phyloP scores from a whole-genome alignment of 1,140 invertebrate genomes.

The Oryctes rhinoceros region DNA sequence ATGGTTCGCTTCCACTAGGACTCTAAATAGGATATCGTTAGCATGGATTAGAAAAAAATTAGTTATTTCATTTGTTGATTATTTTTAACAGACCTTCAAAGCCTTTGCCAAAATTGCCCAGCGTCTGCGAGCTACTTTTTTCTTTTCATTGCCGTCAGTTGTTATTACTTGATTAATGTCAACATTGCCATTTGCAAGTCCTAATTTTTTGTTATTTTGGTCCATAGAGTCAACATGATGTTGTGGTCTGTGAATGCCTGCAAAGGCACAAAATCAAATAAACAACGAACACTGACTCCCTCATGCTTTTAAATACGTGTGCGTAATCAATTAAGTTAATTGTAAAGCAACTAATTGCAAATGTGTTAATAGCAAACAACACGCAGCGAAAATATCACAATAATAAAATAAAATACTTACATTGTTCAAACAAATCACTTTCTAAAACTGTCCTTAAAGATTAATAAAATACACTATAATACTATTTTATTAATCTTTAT shows the following conservation, averaged over 20 bases:
- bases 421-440: constrained; percentile 37
- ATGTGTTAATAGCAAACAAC: constrained; percentile 20
- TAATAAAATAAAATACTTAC: constrained; percentile 33
- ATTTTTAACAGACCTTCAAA: constrained; percentile 60
- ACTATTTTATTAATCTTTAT: constrained; percentile 31
- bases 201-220: constrained; percentile 55
- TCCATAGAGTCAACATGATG: constrained; percentile 55
- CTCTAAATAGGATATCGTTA: constrained; percentile 51
- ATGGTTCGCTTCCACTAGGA: constrained; percentile 57
- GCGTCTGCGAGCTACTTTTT: constrained; percentile 68
- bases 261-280: constrained; percentile 34
- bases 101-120: constrained; percentile 77
- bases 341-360: constrained; percentile 3
- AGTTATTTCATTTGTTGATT: constrained; percentile 35
- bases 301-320: constrained; percentile 47
- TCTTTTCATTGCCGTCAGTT: constrained; percentile 54
- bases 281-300: constrained; percentile 42
- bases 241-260: constrained; percentile 42
- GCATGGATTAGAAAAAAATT: constrained; percentile 19
- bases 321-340: constrained; percentile 18
- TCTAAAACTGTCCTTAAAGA: constrained; percentile 6
- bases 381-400: neutral
- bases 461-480: constrained; percentile 22
- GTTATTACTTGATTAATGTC: constrained; percentile 53
- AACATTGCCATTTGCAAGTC: constrained; percentile 52